Percentiles rank a stretch among this genome's conserved stretches.
These are phyloP conservation scores for Ischnura elegans DNA, from an alignment of 2,888 invertebrate genomes.

Conservation along the genomic window DNA sequence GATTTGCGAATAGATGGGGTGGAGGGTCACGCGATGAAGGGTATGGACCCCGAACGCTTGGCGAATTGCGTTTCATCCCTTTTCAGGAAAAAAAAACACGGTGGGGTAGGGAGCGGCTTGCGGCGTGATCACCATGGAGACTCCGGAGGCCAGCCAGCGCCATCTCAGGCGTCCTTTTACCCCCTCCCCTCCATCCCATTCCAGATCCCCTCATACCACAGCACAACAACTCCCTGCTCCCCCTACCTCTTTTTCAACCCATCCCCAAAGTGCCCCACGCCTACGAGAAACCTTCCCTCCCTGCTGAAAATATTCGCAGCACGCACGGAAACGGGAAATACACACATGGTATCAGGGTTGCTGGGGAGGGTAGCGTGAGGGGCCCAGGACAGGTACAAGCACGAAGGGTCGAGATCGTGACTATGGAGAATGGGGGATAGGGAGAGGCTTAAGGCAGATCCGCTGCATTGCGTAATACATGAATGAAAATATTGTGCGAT, in stretches of 20 bases:
- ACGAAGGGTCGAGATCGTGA: background rate
- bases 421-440: background rate
- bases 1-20: background rate
- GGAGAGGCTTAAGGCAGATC: too few relatives aligned
- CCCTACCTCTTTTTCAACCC: too few relatives aligned
- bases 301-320: background rate
- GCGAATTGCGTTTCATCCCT: background rate
- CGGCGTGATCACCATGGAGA: conserved; percentile 43
- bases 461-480: too few relatives aligned
- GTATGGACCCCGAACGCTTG: background rate
- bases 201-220: background rate
- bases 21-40: background rate
- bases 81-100: background rate
- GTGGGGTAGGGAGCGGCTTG: background rate
- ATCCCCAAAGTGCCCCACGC: too few relatives aligned
- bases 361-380: background rate
- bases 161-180: background rate
- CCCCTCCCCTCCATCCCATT: background rate
- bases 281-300: background rate
- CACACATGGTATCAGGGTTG: background rate
- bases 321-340: conserved; percentile 53
- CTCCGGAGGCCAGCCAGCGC: conserved; percentile 27
- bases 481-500: too few relatives aligned
- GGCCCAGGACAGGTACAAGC: background rate
- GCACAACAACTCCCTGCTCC: too few relatives aligned